Percentiles rank a stretch among this genome's conserved stretches.
Evolutionary conservation across 2,888 invertebrate species (phyloP).

Genomic region (Sacculina carcini): DNA sequence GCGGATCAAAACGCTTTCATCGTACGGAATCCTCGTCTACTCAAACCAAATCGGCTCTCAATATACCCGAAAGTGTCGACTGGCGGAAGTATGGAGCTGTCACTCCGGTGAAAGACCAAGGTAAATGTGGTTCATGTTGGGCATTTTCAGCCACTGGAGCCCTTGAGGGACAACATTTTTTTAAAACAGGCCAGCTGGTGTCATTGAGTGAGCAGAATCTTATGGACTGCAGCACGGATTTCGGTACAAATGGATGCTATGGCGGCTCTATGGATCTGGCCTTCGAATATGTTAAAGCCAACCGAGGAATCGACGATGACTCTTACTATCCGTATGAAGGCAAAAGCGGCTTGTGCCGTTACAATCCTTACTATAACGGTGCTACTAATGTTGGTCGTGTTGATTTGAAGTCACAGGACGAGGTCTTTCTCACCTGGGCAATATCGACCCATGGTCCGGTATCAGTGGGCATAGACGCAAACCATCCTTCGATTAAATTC

Average conservation of each 20-base stretch:
- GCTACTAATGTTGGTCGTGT: slow-evolving; percentile 54
- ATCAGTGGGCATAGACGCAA: slow-evolving; percentile 69
- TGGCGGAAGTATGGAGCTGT: slow-evolving; percentile 20
- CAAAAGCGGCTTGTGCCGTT: slow-evolving; percentile 21
- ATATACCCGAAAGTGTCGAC: slow-evolving; percentile 16
- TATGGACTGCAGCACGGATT: slow-evolving; percentile 54
- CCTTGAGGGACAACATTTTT: slow-evolving; percentile 69
- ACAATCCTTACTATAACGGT: slow-evolving; percentile 31
- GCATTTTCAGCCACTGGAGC: slow-evolving; percentile 21
- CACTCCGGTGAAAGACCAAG: slow-evolving; percentile 21
- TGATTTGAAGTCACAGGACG: slow-evolving; percentile 44
- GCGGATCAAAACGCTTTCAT: slow-evolving; percentile 16
- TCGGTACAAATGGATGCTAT: slow-evolving; percentile 69
- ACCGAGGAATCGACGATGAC: slow-evolving; percentile 70
- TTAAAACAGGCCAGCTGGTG: slow-evolving; percentile 43
- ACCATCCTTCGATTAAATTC: slow-evolving; percentile 55
- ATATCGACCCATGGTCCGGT: slow-evolving; percentile 62
- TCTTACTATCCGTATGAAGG: slow-evolving; percentile 60
- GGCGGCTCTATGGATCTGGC: slow-evolving; percentile 63
- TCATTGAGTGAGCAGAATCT: slow-evolving; percentile 84
- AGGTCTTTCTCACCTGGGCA: slow-evolving; percentile 42
- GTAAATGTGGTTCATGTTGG: slow-evolving; percentile 28
- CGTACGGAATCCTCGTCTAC: slow-evolving; percentile 5
- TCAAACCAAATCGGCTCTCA: slow-evolving; percentile 6
- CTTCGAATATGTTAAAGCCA: slow-evolving; percentile 53